Percentiles rank a stretch among this genome's conserved stretches.
These are phyloP conservation scores for Coryphaenoides rupestris DNA, from an alignment of 2,113 vertebrate species.

Conservation along the genomic window DNA sequence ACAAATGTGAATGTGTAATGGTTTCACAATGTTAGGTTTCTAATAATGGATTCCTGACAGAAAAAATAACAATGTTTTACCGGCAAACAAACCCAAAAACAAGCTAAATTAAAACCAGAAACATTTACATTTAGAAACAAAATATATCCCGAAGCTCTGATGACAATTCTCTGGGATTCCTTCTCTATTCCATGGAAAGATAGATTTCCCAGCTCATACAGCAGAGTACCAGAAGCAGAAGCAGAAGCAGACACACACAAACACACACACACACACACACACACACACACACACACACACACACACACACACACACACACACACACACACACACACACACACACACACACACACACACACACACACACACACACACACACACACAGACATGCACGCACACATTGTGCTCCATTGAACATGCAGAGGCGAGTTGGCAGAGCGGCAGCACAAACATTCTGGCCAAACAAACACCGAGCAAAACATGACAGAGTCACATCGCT, in stretches of 20 bases:
- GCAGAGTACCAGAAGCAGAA: background rate
- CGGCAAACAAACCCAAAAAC: too few species aligned
- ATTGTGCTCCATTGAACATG: background rate
- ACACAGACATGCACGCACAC: background rate
- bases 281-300: background rate
- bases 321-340: background rate
- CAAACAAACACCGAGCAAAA: background rate
- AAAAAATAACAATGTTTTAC: too few species aligned
- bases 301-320: background rate
- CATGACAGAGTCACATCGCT: background rate
- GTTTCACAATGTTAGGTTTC: too few species aligned
- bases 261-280: background rate
- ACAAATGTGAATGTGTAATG: too few species aligned
- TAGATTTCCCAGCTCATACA: too few species aligned
- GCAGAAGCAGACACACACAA: background rate
- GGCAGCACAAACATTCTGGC: constrained; percentile 4
- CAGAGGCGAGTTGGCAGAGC: background rate
- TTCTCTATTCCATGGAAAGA: too few species aligned
- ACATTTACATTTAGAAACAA: too few species aligned
- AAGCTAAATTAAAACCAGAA: too few species aligned
- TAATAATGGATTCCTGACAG: too few species aligned
- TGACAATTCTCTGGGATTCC: too few species aligned
- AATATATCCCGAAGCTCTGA: too few species aligned
- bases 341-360: background rate
- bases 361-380: background rate